These are phyloP conservation scores for Columbina picui DNA, from an alignment of 2,113 vertebrate species.

Conservation along the genomic window DNA sequence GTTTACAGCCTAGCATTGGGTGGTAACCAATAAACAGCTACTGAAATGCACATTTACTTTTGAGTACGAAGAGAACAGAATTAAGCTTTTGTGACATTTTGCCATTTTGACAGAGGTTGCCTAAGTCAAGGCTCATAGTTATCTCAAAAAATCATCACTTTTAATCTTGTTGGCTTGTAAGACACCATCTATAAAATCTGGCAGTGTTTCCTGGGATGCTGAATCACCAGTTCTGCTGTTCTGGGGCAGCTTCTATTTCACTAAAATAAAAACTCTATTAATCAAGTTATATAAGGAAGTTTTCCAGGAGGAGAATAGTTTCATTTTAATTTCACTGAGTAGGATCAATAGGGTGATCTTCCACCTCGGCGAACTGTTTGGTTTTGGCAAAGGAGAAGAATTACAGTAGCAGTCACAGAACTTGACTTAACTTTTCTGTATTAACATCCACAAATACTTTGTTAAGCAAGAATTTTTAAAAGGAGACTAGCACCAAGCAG, in stretches of 20 bases:
- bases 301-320: neutral
- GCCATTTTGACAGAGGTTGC: neutral
- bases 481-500: neutral
- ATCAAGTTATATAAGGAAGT: neutral
- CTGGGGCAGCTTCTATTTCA: neutral
- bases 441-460: neutral
- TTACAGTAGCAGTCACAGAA: neutral
- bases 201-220: neutral
- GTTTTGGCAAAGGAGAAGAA: neutral
- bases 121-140: neutral
- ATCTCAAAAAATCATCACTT: neutral
- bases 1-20: neutral
- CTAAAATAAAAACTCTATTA: neutral
- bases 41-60: fast-evolving
- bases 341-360: neutral
- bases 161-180: neutral
- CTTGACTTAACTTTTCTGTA: neutral
- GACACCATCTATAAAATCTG: neutral
- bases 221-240: neutral
- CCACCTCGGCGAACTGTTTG: neutral
- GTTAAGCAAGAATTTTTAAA: neutral
- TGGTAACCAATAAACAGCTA: neutral
- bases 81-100: neutral
- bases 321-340: neutral
- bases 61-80: neutral